These are phyloP conservation scores for Apostichopus japonicus DNA, from an alignment of 35 echinoderm and acorn worm species.

Conservation along the genomic window DNA sequence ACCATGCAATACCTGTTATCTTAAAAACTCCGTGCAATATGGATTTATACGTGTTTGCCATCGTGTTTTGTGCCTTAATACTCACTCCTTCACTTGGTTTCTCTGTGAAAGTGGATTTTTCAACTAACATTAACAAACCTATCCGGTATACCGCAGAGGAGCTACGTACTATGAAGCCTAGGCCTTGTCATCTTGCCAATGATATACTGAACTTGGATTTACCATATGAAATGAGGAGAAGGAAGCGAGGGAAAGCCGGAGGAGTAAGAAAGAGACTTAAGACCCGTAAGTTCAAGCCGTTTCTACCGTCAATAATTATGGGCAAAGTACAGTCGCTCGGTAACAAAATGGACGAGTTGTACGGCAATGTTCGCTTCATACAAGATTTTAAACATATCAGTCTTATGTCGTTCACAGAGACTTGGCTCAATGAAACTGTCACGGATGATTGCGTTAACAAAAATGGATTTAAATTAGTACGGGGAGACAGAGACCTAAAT, in stretches of 20 bases:
- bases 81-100: too few species aligned
- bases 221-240: constrained; percentile 16
- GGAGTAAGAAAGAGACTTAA: constrained; percentile 3
- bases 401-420: constrained; percentile 35
- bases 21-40: too few species aligned
- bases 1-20: not conserved
- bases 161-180: not conserved
- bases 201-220: not conserved
- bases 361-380: too few species aligned
- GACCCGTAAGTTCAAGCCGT: not conserved
- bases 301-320: constrained; percentile 32
- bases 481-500: not conserved
- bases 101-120: too few species aligned
- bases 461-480: not conserved
- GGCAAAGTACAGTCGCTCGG: constrained; percentile 15
- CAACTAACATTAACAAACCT: not conserved
- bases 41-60: too few species aligned
- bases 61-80: too few species aligned
- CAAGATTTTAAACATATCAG: constrained; percentile 17
- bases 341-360: constrained; percentile 48
- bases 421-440: constrained; percentile 14
- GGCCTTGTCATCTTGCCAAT: not conserved
- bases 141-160: not conserved
- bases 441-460: not conserved
- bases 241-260: not conserved